phyloP scores from a whole-genome alignment of 2,113 vertebrate genomes.

The Zeus faber region DNA sequence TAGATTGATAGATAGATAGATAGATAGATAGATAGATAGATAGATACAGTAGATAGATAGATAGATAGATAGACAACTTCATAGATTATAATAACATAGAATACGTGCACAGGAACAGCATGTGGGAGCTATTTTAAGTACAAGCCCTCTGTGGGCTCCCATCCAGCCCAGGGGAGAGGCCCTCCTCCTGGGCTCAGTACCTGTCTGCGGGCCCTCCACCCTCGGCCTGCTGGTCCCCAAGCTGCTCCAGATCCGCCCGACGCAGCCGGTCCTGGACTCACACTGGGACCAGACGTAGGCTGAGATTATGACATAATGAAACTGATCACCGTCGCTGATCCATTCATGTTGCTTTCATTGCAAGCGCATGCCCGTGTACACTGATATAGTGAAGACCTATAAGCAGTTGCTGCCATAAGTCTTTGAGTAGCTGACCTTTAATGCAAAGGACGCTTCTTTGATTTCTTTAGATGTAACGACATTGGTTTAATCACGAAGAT shows the following conservation, averaged over 20 bases:
- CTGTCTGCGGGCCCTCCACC: conserved; percentile 51
- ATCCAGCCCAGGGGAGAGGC: conserved; percentile 42
- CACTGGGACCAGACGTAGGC: conserved; percentile 35
- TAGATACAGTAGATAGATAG: conserved; percentile 1
- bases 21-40: no score
- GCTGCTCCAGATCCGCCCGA: conserved; percentile 67
- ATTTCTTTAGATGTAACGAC: no score
- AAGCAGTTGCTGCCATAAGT: no score
- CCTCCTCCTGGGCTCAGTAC: conserved; percentile 50
- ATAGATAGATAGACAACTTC: neutral
- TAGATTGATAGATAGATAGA: no score
- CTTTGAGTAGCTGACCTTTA: no score
- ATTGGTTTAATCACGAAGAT: no score
- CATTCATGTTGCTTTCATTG: no score
- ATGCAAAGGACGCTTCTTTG: no score
- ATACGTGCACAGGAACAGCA: conserved; percentile 28
- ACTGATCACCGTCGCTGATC: no score
- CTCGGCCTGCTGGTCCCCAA: conserved; percentile 69
- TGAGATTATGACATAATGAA: conserved; percentile 31
- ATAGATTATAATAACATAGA: neutral
- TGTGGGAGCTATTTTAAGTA: conserved; percentile 60
- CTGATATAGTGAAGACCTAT: no score
- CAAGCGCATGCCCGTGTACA: neutral
- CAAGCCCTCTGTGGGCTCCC: conserved; percentile 30
- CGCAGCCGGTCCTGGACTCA: conserved; percentile 45